Evolutionary conservation across 2,888 invertebrate genomes (phyloP), one percentile per base, ranked within the genome.

Genomic region (Crioceris asparagi): DNA sequence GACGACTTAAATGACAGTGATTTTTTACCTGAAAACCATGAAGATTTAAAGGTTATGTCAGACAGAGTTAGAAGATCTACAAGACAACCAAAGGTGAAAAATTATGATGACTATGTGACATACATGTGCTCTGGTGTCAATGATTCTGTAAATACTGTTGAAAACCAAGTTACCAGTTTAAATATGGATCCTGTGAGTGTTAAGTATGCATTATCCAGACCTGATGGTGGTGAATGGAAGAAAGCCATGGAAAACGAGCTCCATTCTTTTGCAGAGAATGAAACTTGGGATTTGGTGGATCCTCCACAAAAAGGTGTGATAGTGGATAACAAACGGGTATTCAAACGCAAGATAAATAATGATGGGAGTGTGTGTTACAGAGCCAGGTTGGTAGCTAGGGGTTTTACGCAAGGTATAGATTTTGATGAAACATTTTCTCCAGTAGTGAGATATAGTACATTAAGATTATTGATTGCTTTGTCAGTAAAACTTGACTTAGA

Each of bases 251-350:
- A 35, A 19, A 38, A 38, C 6, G 45, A 48, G 25, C 11, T 46
- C 12, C 12, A 36, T 4, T 29, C 35, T 21, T 44, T 44, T 26
- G 32, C 40, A 36, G 41, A 44, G 35, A 47, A 47, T 39, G 34
- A 44, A n/a, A 40, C 47, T 11, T 46, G 49, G 47, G 38, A 43
- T 7, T 15, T 46, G 23, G 36, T 25, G 17, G 40, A 44, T 14
- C 19, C 25, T 17, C 41, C 45, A 31, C 17, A 37, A 7, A 33
- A 23, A 12, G 36, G 36, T 36, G 38, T 39, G 6, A 29, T 44
- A 34, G 48, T 48, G 23, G 15, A 42, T 26, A 43, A 46, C 35
- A 47, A 47, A 27, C 46, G 47, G 46, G 44, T 49, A 6, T 47
- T 47, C 18, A 44, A 36, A 30, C 38, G 35, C 10, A 48, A 48